Evolutionary conservation across 2,888 invertebrate species (phyloP).

Genomic region (Acleris cristana): DNA sequence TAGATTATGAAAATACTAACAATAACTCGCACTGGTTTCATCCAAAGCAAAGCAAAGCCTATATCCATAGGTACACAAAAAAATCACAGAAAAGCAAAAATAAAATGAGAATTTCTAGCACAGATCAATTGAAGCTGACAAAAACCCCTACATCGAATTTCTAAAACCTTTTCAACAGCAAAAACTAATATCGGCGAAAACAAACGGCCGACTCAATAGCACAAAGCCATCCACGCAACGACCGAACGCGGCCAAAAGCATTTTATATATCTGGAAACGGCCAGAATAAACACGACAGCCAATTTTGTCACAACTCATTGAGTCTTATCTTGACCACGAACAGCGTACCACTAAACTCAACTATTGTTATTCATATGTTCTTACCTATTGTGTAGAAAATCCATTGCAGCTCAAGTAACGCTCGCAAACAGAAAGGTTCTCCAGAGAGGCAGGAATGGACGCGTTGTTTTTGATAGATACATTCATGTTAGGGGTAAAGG

Average conservation of each 20-base stretch:
- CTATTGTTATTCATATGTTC: constrained; percentile 8
- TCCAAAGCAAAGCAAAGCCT: no score
- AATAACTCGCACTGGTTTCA: no score
- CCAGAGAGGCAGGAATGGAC: constrained; percentile 36
- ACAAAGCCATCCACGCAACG: constrained; percentile 27
- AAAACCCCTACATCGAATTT: constrained; percentile 1
- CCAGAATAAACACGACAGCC: constrained; percentile 64
- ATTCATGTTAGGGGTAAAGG: constrained; percentile 36
- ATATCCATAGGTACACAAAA: no score
- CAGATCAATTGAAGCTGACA: background rate
- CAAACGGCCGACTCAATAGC: constrained; percentile 35
- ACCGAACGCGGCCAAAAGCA: constrained; percentile 30
- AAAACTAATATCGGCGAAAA: constrained; percentile 30
- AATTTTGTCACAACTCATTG: constrained; percentile 70
- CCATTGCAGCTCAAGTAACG: background rate
- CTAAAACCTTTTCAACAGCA: constrained; percentile 17
- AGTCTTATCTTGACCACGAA: constrained; percentile 62
- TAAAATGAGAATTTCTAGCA: background rate
- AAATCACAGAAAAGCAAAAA: background rate
- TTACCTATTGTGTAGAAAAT: background rate
- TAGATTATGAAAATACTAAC: no score
- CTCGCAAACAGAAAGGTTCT: background rate
- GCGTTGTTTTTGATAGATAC: constrained; percentile 14
- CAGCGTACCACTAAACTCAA: constrained; percentile 36
- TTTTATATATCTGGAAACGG: constrained; percentile 47